A percentile compares a stretch with the other conserved stretches of the same genome.
These are phyloP conservation scores for Lindbergichthys nudifrons DNA, from an alignment of 2,797 vertebrate genomes.

Conservation along the genomic window DNA sequence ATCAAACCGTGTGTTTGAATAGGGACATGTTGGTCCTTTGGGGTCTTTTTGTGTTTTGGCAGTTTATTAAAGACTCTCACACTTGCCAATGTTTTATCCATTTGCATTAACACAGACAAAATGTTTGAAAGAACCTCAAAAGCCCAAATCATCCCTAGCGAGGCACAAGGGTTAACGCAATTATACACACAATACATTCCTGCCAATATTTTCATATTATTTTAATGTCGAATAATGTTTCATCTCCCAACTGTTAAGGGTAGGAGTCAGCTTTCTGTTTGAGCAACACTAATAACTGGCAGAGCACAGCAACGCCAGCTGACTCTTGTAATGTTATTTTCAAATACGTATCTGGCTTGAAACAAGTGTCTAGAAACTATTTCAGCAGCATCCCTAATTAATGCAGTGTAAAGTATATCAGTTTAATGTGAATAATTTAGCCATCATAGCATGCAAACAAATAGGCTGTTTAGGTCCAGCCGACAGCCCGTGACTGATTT, in stretches of 20 bases:
- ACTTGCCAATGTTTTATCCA: too few relatives aligned
- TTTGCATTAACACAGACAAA: too few relatives aligned
- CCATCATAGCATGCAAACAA: neutral
- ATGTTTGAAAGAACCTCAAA: too few relatives aligned
- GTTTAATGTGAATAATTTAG: neutral
- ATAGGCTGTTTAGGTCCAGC: neutral
- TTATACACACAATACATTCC: neutral
- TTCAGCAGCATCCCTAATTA: constrained; percentile 12
- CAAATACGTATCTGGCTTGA: neutral
- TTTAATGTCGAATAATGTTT: neutral
- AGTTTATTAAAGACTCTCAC: too few relatives aligned
- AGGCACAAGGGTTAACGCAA: neutral
- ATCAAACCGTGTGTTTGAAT: too few relatives aligned
- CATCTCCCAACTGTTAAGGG: neutral
- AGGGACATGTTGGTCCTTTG: too few relatives aligned
- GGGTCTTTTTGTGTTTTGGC: too few relatives aligned
- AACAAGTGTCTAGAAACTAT: neutral
- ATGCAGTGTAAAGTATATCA: neutral
- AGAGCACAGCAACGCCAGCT: constrained; percentile 4
- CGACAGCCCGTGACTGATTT: neutral
- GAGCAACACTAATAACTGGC: constrained; percentile 7
- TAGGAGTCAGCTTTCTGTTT: neutral
- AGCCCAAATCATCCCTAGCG: too few relatives aligned
- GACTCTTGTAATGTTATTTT: neutral
- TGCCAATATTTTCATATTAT: neutral